Evolutionary conservation across 2,797 vertebrate species (phyloP), one percentile per base, ranked within the genome.

Genomic region (Urocyon cinereoargenteus): DNA sequence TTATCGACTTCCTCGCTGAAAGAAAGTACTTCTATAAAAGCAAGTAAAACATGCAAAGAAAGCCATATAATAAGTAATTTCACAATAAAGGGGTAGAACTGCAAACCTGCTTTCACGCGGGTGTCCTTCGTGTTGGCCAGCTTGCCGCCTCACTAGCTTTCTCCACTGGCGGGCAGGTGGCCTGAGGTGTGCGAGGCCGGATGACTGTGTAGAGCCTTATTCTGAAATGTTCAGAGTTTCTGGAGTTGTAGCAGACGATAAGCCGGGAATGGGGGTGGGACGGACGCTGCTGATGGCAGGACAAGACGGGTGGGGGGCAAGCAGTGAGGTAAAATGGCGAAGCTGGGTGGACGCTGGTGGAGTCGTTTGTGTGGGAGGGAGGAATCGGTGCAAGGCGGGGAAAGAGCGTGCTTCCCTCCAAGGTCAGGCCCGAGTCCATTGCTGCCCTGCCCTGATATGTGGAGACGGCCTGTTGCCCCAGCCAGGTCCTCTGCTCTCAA

Each of bases 11-110:
- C 88, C 45, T 89, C 70, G 73, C 73, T 91, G 88, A 92, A 91
- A 70, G 59, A 90, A 89, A 96, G 78, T 53, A 3, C 81, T 96
- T 96, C 86, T 78, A 93, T 89, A 64, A 93, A 97, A 94, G 88
- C 45, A 94, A 86, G 73, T 84, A 78, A 95, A 88, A 82, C 68
- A 92, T 90, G 49, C 86, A 86, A 93, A 92, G 53, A 53, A 96
- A 91, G 93, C 84, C 70, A 92, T 40, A 45, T 61, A 92, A 66
- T 79, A 92, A 90, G 82, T 88, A 51, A 96, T 91, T 97, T 95
- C 92, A 91, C 15, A 78, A 88, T n/a, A 85, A 97, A 96, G 91
- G 73, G 78, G 24, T 70, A 19, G 77, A 94, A 87, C 70, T 24
- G 8, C 78, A 77, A 93, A 31, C 36, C 82, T 84, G 2, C 72